Evolutionary conservation across 2,888 invertebrate species (phyloP), one percentile per base, ranked within the genome.

Genomic region (Acronicta psi): DNA sequence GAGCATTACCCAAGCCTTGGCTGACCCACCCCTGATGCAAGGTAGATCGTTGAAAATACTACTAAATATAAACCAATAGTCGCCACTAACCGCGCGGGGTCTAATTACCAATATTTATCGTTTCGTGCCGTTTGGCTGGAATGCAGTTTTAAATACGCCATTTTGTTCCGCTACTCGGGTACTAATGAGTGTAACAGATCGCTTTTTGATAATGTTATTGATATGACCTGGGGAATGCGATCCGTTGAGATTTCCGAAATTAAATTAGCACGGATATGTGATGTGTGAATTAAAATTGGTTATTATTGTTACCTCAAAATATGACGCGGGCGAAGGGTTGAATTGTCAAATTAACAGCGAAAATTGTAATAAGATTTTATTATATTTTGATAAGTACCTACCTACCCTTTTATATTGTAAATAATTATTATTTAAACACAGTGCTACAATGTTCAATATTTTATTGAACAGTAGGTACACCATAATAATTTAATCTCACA

Each of bases 121-220:
- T 85, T 79, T 80, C 81, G 77, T 79, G 73, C 81, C 81, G 80
- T 75, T 77, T 75, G 75, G 63, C 74, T 77, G 79, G 81, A 82
- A 90, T 90, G 90, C 91, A 91, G 88, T 91, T 91, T 91, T 91
- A 91, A 91, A 90, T 90, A 89, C 84, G 77, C 86, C 86, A 85
- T 88, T 87, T 85, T 83, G 88, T 85, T 82, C 80, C 80, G 78
- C 79, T 69, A 75, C 79, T 75, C 79, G 76, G 75, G 70, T 79
- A 82, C 86, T 86, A 90, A 91, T 89, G 89, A 87, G 82, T 83
- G 88, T 85, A 85, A 88, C 86, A 76, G 86, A 91, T 90, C 80
- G 88, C 82, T 86, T 89, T 91, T 91, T 90, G 90, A 91, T 91
- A 88, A 88, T 87, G 84, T 84, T 86, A 88, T 87, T 87, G 87